phyloP scores from a whole-genome alignment of 2,113 vertebrate species.

The Cheirogaleus medius region DNA sequence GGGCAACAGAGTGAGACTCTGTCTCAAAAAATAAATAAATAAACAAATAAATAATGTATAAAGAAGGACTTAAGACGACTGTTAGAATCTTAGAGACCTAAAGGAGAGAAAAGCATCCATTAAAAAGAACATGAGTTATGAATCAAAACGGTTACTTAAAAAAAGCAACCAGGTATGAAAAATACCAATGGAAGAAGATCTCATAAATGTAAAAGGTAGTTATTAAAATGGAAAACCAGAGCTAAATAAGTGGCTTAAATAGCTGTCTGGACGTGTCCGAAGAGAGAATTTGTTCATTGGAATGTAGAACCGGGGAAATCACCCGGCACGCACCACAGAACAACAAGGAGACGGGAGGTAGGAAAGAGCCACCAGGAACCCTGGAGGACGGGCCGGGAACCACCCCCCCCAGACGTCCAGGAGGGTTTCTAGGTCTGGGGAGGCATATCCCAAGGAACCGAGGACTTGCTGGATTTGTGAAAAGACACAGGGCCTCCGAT shows the following conservation, averaged over 20 bases:
- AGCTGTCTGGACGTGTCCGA: neutral
- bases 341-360: neutral
- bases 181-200: neutral
- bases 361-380: too few species aligned
- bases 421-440: neutral
- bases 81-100: neutral
- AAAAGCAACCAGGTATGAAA: neutral
- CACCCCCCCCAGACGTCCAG: neutral
- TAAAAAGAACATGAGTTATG: neutral
- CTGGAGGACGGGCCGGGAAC: too few species aligned
- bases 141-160: neutral
- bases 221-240: neutral
- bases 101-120: neutral
- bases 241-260: neutral
- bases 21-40: too few species aligned
- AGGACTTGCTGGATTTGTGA: neutral
- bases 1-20: too few species aligned
- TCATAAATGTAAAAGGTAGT: neutral
- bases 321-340: neutral
- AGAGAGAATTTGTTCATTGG: neutral
- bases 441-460: fast-evolving
- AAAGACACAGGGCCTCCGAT: neutral
- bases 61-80: too few species aligned
- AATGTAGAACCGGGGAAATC: neutral
- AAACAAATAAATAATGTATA: too few species aligned